Evolutionary conservation across 2,888 invertebrate genomes (phyloP), one percentile per base, ranked within the genome.

Genomic region (Hoplodrina ambigua): DNA sequence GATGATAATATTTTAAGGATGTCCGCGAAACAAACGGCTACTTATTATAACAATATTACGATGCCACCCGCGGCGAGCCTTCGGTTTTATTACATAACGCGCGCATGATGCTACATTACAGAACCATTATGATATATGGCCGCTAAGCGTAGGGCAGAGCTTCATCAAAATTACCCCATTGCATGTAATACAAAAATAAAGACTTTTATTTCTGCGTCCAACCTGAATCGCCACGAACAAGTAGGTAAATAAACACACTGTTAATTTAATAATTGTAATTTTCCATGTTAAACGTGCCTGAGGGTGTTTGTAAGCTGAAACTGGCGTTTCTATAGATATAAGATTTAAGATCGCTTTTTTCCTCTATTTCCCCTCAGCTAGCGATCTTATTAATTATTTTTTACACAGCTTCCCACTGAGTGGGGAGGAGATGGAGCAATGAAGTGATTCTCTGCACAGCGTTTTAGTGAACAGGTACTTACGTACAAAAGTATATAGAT

Each of bases 361-460:
- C 62, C 75, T 64, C 55, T 66, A 63, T 58, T 75, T 65, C 63
- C 63, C 80, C 64, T 69, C 71, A 59, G 62, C 65, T 52, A 46
- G 62, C 71, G 69, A 78, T 75, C 72, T 82, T 82, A 79, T 81
- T 82, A 81, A 81, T 82, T 81, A 82, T 81, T 82, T 81, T 79
- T 65, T 72, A 62, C 79, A 64, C 72, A 55, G 72, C 61, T 73
- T 56, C 70, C 69, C 59, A 46, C 75, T 64, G 54, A 69, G 70
- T 72, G 44, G 79, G 72, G 75, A 69, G 64, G 53, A 66, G 69
- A 58, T 75, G 50, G 44, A 66, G 82, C 75, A 78, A 69, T 72
- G 69, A 78, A 82, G 68, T 65, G 69, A 72, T 70, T 55, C 79
- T 73, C 65, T 54, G 53, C 72, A 66, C 54, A 60, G 63, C 65